Percentiles rank a stretch among this genome's conserved stretches.
Evolutionary conservation across 2,797 vertebrate species (phyloP).

Genomic region (Lateolabrax maculatus): DNA sequence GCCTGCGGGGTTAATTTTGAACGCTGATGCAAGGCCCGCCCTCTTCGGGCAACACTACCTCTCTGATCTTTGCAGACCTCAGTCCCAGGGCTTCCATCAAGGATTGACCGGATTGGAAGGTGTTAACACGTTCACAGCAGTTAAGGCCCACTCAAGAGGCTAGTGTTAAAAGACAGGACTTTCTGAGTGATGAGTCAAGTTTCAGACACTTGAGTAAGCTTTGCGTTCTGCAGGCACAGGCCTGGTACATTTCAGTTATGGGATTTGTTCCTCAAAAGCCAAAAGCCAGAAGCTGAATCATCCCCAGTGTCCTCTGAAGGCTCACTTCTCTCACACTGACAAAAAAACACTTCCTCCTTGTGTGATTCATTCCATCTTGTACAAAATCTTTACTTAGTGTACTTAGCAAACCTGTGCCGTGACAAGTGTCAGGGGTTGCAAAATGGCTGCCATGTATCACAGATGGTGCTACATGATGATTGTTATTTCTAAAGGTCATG

Average conservation of each 20-base stretch:
- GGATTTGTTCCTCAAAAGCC: slow-evolving; percentile 19
- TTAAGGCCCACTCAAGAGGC: slow-evolving; percentile 68
- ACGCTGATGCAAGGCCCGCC: slow-evolving; percentile 68
- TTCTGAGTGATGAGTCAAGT: slow-evolving; percentile 60
- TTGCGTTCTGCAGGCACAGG: slow-evolving; percentile 1
- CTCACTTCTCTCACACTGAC: not conserved
- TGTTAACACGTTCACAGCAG: slow-evolving; percentile 75
- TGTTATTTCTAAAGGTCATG: slow-evolving; percentile 8
- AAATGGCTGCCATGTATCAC: slow-evolving; percentile 8
- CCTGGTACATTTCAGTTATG: slow-evolving; percentile 6
- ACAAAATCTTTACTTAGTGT: not conserved
- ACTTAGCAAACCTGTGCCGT: not conserved
- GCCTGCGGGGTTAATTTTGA: slow-evolving; percentile 80
- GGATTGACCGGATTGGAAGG: slow-evolving; percentile 66
- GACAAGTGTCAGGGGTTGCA: not conserved
- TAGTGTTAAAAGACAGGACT: slow-evolving; percentile 62
- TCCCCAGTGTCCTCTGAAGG: not conserved
- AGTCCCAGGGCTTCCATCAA: slow-evolving; percentile 38
- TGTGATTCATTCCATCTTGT: slow-evolving; percentile 3
- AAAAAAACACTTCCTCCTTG: not conserved
- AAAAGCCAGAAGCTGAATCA: slow-evolving; percentile 11
- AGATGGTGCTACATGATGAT: not conserved
- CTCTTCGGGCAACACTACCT: slow-evolving; percentile 67
- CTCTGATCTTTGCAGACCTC: slow-evolving; percentile 67
- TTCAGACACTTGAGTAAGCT: slow-evolving; percentile 46